Percentiles rank a stretch among this genome's conserved stretches.
These are phyloP conservation scores for Octodonta nipae DNA, from an alignment of 2,888 invertebrate genomes.

Conservation along the genomic window DNA sequence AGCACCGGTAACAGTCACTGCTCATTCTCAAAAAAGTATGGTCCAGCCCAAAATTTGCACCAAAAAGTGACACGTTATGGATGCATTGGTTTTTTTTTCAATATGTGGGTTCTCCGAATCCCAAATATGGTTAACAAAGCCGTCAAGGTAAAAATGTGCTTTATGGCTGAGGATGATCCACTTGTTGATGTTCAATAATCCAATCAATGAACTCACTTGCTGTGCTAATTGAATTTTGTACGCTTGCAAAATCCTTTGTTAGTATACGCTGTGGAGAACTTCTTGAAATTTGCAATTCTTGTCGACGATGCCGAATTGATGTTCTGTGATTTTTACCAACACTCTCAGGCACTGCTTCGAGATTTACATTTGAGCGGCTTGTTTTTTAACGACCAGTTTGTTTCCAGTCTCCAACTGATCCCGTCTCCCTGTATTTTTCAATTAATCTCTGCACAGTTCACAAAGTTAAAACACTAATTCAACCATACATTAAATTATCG, in stretches of 20 bases:
- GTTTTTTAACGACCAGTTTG: background rate
- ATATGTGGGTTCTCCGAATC: background rate
- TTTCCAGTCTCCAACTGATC: too few relatives aligned
- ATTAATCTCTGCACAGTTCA: background rate
- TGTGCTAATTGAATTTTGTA: background rate
- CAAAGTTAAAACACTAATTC: background rate
- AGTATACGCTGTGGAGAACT: too few relatives aligned
- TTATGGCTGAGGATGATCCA: background rate
- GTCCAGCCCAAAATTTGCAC: too few relatives aligned
- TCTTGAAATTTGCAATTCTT: too few relatives aligned
- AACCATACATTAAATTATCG: background rate
- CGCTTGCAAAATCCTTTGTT: too few relatives aligned
- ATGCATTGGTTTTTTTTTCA: background rate
- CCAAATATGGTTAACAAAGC: slow-evolving; percentile 1
- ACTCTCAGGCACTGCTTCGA: slow-evolving; percentile 1
- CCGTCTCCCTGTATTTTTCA: too few relatives aligned
- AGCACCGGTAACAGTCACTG: background rate
- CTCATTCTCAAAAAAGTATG: background rate
- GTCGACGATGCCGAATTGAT: too few relatives aligned
- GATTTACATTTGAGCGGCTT: background rate
- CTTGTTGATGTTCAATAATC: too few relatives aligned
- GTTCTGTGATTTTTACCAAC: background rate
- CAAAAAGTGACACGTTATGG: too few relatives aligned
- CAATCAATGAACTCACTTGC: too few relatives aligned
- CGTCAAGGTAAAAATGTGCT: slow-evolving; percentile 1